Conservation (phyloP, 1,140 invertebrate genomes). For the Bombus sibiricus region DNA sequence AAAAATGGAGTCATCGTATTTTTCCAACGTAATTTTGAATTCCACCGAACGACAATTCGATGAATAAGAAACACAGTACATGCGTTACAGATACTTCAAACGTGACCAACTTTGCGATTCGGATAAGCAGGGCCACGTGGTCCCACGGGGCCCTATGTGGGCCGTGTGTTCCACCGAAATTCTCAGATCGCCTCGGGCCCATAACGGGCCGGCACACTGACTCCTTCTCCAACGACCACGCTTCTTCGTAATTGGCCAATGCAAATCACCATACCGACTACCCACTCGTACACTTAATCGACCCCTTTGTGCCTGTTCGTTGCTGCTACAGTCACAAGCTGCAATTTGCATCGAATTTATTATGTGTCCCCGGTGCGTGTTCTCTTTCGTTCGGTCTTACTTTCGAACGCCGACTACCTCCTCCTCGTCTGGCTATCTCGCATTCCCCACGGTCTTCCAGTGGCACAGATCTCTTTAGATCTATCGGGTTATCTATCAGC, state of each 20-base stretch:
- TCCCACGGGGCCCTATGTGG: constrained; percentile 67
- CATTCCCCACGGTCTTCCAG: not conserved
- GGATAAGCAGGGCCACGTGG: not conserved
- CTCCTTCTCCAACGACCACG: constrained; percentile 65
- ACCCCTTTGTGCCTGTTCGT: constrained; percentile 13
- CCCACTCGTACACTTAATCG: constrained; percentile 53
- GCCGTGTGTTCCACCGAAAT: constrained; percentile 75
- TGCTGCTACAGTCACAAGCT: not conserved
- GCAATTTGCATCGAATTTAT: constrained; percentile 50
- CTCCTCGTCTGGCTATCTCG: not conserved
- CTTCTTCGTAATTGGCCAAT: constrained; percentile 54
- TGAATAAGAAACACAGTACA: not conserved
- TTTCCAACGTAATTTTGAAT: too few species aligned
- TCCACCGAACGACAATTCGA: too few species aligned
- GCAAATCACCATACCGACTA: constrained; percentile 44
- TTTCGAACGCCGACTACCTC: not conserved
- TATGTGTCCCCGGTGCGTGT: constrained; percentile 20
- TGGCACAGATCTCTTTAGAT: not conserved
- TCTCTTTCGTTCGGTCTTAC: constrained; percentile 39
- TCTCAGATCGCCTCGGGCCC: constrained; percentile 76
- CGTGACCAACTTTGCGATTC: constrained; percentile 10
- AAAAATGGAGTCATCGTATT: too few species aligned
- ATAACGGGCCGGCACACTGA: constrained; percentile 80
- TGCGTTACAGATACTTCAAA: not conserved
- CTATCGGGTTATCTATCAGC: not conserved